Evolutionary conservation across 2,113 vertebrate genomes (phyloP), one percentile per base, ranked within the genome.

Genomic region (Burhinus oedicnemus): DNA sequence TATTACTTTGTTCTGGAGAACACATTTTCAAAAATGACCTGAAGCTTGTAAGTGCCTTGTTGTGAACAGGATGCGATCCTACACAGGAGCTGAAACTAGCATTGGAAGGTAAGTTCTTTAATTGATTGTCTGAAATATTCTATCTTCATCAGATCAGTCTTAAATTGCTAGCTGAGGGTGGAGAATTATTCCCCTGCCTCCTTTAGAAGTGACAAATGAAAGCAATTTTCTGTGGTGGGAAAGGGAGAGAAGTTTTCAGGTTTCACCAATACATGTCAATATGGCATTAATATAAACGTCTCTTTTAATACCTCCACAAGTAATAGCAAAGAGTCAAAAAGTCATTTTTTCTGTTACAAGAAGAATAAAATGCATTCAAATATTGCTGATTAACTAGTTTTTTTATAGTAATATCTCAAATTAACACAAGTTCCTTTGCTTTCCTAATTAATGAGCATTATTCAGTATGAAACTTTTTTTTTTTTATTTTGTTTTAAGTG

Each of bases 191-290:
- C 93, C 82, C 66, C 45, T 77, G 38, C 18, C 51, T 91, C 78
- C 81, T 91, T 88, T 74, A 83, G 29, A 95, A 64, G 55, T 86
- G 87, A 92, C 29, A 87, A 81, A 87, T 84, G 58, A 84, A 77
- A 87, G 78, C 49, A 81, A 72, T 81, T 87, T 87, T 87, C 85
- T n/a, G 38, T 11, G 6, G 19, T 34, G 23, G 15, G 64, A 93
- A 95, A 79, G 4, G 15, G 22, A 79, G 15, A 82, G 40, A 45
- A 34, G 32, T 68, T 91, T 89, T 86, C 54, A 58, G 11, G 11
- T 47, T 91, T 60, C 79, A 83, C 80, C 78, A 77, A 74, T 60
- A 93, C 32, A 51, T 36, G 23, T 83, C 87, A 85, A 80, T 83
- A 77, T 9, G 15, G 6, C 34, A 66, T 87, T 61, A 93, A 71